Conservation (phyloP, 2,797 vertebrate genomes). For the Sebastes cheni region DNA sequence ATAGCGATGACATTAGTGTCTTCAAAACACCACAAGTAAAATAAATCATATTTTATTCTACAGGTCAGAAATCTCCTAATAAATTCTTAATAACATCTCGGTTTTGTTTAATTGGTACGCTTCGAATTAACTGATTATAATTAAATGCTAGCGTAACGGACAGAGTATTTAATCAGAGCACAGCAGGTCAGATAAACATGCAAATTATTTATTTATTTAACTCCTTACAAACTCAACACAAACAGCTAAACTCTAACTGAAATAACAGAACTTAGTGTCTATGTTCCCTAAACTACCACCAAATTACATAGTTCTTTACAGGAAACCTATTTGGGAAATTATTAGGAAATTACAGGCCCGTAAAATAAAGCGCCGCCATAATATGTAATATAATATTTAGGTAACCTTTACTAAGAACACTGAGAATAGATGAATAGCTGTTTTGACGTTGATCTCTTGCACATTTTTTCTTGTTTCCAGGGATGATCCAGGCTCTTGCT, state of each 20-base stretch:
- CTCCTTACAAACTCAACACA: neutral
- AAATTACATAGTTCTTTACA: neutral
- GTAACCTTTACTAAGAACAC: neutral
- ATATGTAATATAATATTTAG: neutral
- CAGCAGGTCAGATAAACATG: neutral
- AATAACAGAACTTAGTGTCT: neutral
- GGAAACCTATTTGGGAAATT: neutral
- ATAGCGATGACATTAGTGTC: neutral
- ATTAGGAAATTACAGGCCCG: neutral
- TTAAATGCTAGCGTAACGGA: neutral
- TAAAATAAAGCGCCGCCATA: neutral
- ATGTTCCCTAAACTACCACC: neutral
- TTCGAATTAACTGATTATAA: neutral
- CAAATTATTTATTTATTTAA: neutral
- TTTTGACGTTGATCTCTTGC: neutral
- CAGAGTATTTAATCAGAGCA: neutral
- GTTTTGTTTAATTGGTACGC: neutral
- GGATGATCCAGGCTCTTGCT: conserved; percentile 93
- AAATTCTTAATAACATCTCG: neutral
- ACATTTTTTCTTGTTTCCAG: conserved; percentile 62
- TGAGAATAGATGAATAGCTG: neutral
- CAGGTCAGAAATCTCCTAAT: neutral
- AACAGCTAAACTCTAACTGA: neutral
- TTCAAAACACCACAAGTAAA: neutral
- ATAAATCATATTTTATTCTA: neutral